These are phyloP conservation scores for Flexamia atlantica DNA, from an alignment of 2,888 invertebrate species.

Conservation along the genomic window DNA sequence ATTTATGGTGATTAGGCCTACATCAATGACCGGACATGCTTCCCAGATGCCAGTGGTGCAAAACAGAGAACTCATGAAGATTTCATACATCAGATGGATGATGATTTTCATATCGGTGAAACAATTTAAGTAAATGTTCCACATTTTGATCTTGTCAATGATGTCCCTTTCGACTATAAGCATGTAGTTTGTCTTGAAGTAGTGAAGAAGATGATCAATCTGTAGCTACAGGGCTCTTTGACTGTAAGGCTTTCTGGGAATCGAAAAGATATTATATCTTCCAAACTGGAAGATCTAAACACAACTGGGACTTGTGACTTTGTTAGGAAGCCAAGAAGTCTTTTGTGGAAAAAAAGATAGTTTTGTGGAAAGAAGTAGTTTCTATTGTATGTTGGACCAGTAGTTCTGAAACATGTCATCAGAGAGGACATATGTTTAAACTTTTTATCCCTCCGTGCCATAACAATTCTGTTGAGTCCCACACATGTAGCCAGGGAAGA, in stretches of 20 bases:
- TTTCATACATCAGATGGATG: slow-evolving; percentile 66
- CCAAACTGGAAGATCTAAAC: slow-evolving; percentile 43
- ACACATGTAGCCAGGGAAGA: slow-evolving; percentile 11
- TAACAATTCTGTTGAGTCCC: slow-evolving; percentile 68
- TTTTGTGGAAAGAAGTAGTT: slow-evolving; percentile 71
- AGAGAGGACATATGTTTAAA: slow-evolving; percentile 67
- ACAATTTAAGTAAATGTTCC: slow-evolving; percentile 69
- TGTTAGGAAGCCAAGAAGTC: slow-evolving; percentile 70
- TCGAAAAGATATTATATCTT: slow-evolving; percentile 12
- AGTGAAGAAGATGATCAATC: slow-evolving; percentile 70
- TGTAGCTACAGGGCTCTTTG: slow-evolving; percentile 69
- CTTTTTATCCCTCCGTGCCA: slow-evolving; percentile 69
- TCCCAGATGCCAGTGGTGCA: slow-evolving; percentile 55
- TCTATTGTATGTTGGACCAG: slow-evolving; percentile 70
- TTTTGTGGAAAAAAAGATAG: slow-evolving; percentile 70
- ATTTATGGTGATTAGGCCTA: slow-evolving; percentile 64
- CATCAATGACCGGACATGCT: slow-evolving; percentile 61
- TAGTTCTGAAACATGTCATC: slow-evolving; percentile 70
- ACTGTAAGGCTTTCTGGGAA: slow-evolving; percentile 39
- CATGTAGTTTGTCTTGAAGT: slow-evolving; percentile 71
- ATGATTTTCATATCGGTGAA: slow-evolving; percentile 67
- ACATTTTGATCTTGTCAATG: slow-evolving; percentile 70
- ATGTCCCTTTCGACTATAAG: slow-evolving; percentile 69
- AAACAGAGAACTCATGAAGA: slow-evolving; percentile 64
- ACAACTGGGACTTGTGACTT: slow-evolving; percentile 68